Evolutionary conservation across 1,140 invertebrate genomes (phyloP), one percentile per base, ranked within the genome.

Genomic region (Achroia grisella): DNA sequence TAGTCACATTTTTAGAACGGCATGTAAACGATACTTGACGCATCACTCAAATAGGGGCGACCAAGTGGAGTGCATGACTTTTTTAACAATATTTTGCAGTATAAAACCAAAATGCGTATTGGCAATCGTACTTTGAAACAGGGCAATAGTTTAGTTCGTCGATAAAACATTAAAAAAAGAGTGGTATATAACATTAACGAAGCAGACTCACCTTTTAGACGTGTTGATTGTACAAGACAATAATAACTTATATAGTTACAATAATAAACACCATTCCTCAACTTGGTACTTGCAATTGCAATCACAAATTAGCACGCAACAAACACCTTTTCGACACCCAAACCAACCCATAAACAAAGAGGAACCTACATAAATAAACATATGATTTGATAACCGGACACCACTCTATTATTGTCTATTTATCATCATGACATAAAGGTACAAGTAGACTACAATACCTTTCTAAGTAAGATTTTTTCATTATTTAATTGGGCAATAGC

Each of bases 241-340:
- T 67, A 71, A 70, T 23, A 23, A 23, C 2, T 71, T 66, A 70
- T 41, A 70, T 74, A 66, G 70, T 64, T 71, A 74, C 62, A 78
- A 73, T 57, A 82, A 69, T 67, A 78, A 79, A 78, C 76, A 74
- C 73, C 78, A 82, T 81, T 78, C 71, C 81, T 68, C 71, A 56
- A 73, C 58, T 69, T 64, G 62, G 68, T 62, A 70, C 65, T 80
- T 67, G 69, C 62, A 76, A 80, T 79, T 72, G 80, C 82, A 75
- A 83, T 81, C 76, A n/a, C n/a, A n/a, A n/a, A n/a, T n/a, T n/a
- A 82, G 82, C 76, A 82, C 70, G 72, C 68, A 76, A 79, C 71
- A 78, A 82, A 79, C 71, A 76, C 71, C 67, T 78, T 46, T 49
- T 34, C 44, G 28, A 31, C 46, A 30, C 6, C 63, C 77, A 75